A percentile compares a stretch with the other conserved stretches of the same genome.
Conservation (phyloP, 1,140 invertebrate species). For the Neodiprion virginianus region DNA sequence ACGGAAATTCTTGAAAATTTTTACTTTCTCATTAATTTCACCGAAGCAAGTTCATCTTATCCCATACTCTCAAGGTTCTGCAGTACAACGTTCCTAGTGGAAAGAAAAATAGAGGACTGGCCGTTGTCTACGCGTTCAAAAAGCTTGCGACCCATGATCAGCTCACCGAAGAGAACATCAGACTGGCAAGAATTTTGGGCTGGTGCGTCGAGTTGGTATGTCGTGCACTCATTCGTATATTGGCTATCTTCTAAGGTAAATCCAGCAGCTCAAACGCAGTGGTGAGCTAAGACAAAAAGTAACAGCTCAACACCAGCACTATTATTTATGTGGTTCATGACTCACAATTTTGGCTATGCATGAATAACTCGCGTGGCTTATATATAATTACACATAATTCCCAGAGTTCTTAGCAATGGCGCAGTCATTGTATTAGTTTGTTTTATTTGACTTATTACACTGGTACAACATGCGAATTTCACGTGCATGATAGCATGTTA, state of each 20-base stretch:
- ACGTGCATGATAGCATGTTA: too few relatives aligned
- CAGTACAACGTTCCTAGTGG: conserved; percentile 85
- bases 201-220: conserved; percentile 95
- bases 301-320: too few relatives aligned
- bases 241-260: too few relatives aligned
- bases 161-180: conserved; percentile 79
- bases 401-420: too few relatives aligned
- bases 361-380: background rate
- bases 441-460: too few relatives aligned
- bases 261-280: background rate
- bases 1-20: too few relatives aligned
- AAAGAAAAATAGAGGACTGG: conserved; percentile 81
- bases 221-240: conserved; percentile 26
- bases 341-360: background rate
- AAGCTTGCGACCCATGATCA: conserved; percentile 69
- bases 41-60: too few relatives aligned
- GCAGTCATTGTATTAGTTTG: too few relatives aligned
- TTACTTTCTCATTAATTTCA: too few relatives aligned
- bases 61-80: conserved; percentile 62
- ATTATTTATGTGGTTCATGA: background rate
- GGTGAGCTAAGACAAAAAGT: background rate
- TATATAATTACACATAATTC: too few relatives aligned
- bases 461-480: too few relatives aligned
- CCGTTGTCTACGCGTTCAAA: conserved; percentile 82
- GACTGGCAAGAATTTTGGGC: conserved; percentile 83